Evolutionary conservation across 2,888 invertebrate species (phyloP).

Genomic region (Diarsia mendica): DNA sequence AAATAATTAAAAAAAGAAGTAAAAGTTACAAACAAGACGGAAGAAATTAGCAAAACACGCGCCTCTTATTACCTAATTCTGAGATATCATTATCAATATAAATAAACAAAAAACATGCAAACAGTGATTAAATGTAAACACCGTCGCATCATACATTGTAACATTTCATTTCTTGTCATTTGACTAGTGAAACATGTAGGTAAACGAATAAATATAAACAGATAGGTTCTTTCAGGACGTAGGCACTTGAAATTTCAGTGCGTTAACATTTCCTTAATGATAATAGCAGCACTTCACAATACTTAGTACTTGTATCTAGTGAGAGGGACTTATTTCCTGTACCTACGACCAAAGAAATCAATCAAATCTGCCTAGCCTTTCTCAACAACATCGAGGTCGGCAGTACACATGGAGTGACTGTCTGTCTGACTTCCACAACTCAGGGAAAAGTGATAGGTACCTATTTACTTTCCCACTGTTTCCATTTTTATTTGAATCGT

Average conservation of each 20-base stretch:
- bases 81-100: constrained; percentile 31
- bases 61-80: constrained; percentile 21
- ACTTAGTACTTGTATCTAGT: neutral
- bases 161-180: neutral
- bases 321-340: constrained; percentile 7
- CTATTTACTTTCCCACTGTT: neutral
- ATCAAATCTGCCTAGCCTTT: neutral
- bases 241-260: constrained; percentile 11
- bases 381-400: neutral
- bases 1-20: neutral
- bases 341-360: neutral
- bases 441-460: neutral
- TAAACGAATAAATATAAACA: neutral
- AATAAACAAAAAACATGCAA: constrained; percentile 27
- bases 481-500: neutral
- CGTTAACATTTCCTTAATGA: neutral
- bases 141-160: neutral
- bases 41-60: neutral
- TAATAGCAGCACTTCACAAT: neutral
- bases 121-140: constrained; percentile 20
- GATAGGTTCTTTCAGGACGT: neutral
- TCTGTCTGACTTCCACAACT: neutral
- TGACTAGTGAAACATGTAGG: neutral
- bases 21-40: neutral
- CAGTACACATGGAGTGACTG: neutral